phyloP scores from a whole-genome alignment of 2,113 vertebrate species.

The Blennius ocellaris region DNA sequence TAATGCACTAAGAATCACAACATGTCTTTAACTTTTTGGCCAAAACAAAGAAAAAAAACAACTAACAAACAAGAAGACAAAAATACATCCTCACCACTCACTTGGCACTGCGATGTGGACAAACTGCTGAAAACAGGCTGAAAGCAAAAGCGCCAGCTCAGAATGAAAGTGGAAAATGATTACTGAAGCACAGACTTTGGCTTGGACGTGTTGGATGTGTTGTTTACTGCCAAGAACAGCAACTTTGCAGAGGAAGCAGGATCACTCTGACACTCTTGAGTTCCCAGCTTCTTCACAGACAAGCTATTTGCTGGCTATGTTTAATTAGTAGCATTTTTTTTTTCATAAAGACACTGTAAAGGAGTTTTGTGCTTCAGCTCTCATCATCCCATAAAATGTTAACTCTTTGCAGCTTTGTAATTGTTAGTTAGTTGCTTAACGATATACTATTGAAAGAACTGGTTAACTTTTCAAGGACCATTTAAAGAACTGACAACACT shows the following conservation, averaged over 20 bases:
- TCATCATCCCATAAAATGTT: conserved; percentile 12
- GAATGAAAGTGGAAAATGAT: conserved; percentile 50
- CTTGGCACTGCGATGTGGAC: conserved; percentile 39
- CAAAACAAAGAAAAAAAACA: conserved; percentile 5
- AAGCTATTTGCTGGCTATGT: conserved; percentile 37
- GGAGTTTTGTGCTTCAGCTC: conserved; percentile 2
- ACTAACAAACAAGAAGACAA: conserved; percentile 3
- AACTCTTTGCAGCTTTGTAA: conserved; percentile 7
- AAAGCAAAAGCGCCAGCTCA: conserved; percentile 39
- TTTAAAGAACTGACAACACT: too few species aligned
- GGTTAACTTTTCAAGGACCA: too few species aligned
- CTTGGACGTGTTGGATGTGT: conserved; percentile 38
- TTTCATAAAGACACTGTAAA: conserved; percentile 14
- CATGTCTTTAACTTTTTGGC: neutral
- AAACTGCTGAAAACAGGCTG: conserved; percentile 38
- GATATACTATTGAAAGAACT: too few species aligned
- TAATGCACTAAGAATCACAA: neutral
- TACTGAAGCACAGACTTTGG: conserved; percentile 54
- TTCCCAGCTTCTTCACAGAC: conserved; percentile 33
- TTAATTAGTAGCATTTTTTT: conserved; percentile 52
- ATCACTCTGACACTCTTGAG: conserved; percentile 60
- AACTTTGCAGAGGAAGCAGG: conserved; percentile 55
- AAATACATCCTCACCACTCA: conserved; percentile 28
- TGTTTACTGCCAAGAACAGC: conserved; percentile 74
- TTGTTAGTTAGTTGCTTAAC: too few species aligned